A percentile compares a stretch with the other conserved stretches of the same genome.
phyloP scores from a whole-genome alignment of 2,113 vertebrate species.

The Phyllostomus discolor region DNA sequence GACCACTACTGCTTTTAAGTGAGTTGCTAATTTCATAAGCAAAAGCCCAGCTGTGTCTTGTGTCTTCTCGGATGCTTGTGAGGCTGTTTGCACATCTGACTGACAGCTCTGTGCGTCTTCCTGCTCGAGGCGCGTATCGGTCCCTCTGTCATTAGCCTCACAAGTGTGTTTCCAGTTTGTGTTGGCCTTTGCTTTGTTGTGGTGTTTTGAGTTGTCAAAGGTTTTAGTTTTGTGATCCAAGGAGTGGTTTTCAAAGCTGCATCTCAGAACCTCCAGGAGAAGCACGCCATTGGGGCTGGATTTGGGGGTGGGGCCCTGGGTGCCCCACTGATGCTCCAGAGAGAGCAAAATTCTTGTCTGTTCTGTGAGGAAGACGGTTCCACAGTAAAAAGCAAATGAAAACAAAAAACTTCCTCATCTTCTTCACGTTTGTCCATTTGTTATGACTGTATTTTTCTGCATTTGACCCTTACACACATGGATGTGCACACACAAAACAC shows the following conservation, averaged over 20 bases:
- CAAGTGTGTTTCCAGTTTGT: not conserved
- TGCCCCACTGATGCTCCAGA: not conserved
- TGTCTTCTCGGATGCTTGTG: not conserved
- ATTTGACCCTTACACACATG: not conserved
- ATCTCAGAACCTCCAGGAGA: not conserved
- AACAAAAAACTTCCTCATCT: not conserved
- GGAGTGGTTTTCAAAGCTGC: not conserved
- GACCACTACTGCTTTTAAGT: not conserved
- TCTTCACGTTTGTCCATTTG: not conserved
- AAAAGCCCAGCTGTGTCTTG: not conserved
- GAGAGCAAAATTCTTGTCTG: not conserved
- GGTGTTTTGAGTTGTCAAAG: not conserved
- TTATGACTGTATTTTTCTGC: not conserved
- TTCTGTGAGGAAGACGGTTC: not conserved
- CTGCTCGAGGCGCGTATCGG: not conserved
- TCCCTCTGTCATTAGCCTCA: not conserved
- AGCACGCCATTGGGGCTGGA: not conserved
- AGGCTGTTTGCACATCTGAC: not conserved
- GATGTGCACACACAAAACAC: not conserved
- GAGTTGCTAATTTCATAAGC: not conserved
- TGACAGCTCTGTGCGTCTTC: fast-evolving
- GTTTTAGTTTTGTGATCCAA: not conserved
- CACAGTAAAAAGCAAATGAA: not conserved
- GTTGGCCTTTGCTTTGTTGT: not conserved
- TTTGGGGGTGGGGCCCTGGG: not conserved